phyloP scores from a whole-genome alignment of 2,113 vertebrate species.

The Turnix velox region DNA sequence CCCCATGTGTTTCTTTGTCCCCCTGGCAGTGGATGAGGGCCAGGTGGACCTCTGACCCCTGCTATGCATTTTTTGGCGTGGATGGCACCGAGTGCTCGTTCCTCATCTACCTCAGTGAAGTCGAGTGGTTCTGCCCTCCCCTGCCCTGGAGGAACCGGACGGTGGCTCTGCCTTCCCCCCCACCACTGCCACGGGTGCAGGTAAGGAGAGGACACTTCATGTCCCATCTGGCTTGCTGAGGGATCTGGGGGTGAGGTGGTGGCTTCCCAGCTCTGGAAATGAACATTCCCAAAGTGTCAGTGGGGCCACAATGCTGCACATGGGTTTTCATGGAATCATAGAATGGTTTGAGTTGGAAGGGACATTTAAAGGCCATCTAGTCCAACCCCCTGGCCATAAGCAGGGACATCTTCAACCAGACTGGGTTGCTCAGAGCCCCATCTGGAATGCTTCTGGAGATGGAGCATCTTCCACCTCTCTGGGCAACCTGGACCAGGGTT shows the following conservation, averaged over 20 bases:
- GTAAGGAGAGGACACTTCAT: constrained; percentile 51
- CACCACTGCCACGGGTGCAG: constrained; percentile 75
- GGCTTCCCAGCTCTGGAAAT: neutral
- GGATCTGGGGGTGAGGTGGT: accelerated
- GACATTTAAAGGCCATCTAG: accelerated
- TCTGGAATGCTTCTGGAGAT: neutral
- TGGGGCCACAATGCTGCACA: accelerated
- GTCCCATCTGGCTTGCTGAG: accelerated
- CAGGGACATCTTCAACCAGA: neutral
- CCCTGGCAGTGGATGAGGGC: constrained; percentile 93
- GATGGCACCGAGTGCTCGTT: constrained; percentile 97
- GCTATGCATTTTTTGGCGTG: constrained; percentile 94
- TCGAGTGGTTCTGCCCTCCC: constrained; percentile 97
- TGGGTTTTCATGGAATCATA: accelerated
- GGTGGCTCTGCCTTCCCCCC: constrained; percentile 44
- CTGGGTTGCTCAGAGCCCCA: neutral
- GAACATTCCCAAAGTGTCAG: neutral
- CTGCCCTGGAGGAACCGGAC: constrained; percentile 89
- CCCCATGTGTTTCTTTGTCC: neutral
- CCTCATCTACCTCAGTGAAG: constrained; percentile 94
- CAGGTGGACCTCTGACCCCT: constrained; percentile 96
- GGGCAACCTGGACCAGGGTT: neutral
- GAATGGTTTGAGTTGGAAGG: neutral
- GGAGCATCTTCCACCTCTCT: neutral
- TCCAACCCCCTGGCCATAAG: accelerated